Base-by-base conservation (phyloP, 2,888 invertebrate species). In the Chrysolina oricalcia region DNA sequence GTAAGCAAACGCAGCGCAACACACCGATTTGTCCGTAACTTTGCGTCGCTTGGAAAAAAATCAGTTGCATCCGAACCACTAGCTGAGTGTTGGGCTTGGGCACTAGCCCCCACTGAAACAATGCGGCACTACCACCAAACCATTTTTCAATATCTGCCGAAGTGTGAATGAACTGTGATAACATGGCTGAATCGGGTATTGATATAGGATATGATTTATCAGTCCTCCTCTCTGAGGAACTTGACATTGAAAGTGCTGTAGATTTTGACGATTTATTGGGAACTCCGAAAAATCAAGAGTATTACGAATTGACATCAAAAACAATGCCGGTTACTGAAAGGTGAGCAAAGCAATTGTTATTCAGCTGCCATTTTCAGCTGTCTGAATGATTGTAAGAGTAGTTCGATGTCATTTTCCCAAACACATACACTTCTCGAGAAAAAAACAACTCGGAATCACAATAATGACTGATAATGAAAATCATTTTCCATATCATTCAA, bases 201-300 rank as follows among this genome's bases (percentile, higher is more conserved):
- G 93, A 93, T 87, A 89, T 93, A 86, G 92, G 92, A 77, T 93
- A 92, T 84, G 93, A 93, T 87, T 89, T 93, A 80, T 89, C 90
- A 76, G 90, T 92, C 76, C 89, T 91, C 70, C 82, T 88, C 63
- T 89, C 88, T 72, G 90, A 90, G 81, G 90, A 90, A 81, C 88
- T 90, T 78, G 90, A 90, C 81, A 86, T 89, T 75, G 90, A 90
- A 82, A 89, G 89, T 85, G 88, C 89, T 80, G 87, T 88, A 74
- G 89, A 89, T 85, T 89, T 91, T 59, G 89, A 90, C 74, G 91
- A 91, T 78, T 87, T 91, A 78, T 84, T 91, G 75, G 88, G 89
- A 72, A 89, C 89, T 59, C 88, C 89, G 71, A 90, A 90, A 87
- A 91, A 91, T 83, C 89, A 90, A 81, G 92, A 92, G 88, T 93